These are phyloP conservation scores for Caenorhabditis briggsae DNA, from an alignment of 1,140 invertebrate genomes.

Conservation along the genomic window DNA sequence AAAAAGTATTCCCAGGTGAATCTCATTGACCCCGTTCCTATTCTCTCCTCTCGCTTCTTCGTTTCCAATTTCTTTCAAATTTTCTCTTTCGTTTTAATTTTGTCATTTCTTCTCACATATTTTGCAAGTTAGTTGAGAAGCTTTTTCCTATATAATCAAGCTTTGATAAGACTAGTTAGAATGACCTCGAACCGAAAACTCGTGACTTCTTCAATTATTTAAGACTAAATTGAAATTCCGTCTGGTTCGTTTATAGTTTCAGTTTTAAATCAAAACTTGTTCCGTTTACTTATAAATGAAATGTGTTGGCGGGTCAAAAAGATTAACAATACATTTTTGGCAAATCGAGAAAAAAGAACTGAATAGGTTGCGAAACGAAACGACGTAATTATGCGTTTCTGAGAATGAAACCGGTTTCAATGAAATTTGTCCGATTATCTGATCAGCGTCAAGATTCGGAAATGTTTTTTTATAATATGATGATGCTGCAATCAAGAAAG, in stretches of 20 bases:
- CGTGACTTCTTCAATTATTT: background rate
- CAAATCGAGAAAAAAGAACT: slow-evolving; percentile 40
- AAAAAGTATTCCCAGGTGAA: slow-evolving; percentile 33
- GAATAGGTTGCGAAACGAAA: slow-evolving; percentile 39
- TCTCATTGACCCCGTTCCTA: slow-evolving; percentile 35
- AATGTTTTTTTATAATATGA: background rate
- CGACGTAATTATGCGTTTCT: slow-evolving; percentile 29
- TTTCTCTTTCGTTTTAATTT: background rate
- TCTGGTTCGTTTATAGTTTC: slow-evolving; percentile 10
- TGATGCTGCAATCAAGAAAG: background rate
- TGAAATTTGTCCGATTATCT: slow-evolving; percentile 8
- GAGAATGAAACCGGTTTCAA: slow-evolving; percentile 5
- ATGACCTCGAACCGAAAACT: slow-evolving; percentile 27
- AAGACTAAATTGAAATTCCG: background rate
- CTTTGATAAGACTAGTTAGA: slow-evolving; percentile 14
- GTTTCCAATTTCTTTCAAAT: background rate
- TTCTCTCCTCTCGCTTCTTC: background rate
- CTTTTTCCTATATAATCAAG: background rate
- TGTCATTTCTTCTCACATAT: background rate
- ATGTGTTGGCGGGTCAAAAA: slow-evolving; percentile 8
- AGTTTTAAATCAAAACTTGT: slow-evolving; percentile 42
- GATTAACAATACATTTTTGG: slow-evolving; percentile 15
- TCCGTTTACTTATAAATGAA: slow-evolving; percentile 31
- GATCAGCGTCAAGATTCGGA: slow-evolving; percentile 36
- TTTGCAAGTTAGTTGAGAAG: background rate